Evolutionary conservation across 2,888 invertebrate species (phyloP).

Genomic region (Cerceris rybyensis): DNA sequence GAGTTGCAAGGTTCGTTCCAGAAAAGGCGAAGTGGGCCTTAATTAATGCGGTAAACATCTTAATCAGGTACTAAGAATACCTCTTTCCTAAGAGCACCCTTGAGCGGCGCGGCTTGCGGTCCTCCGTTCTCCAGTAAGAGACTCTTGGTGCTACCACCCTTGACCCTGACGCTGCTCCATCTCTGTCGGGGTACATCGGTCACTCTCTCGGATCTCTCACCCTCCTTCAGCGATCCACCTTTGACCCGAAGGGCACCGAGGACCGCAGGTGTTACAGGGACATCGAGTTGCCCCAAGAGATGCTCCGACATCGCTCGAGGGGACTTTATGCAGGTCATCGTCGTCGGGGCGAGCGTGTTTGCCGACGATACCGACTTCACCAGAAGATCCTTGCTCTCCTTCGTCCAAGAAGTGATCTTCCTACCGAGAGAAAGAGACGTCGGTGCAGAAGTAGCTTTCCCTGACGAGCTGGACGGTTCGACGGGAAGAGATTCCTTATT

Average conservation of each 20-base stretch:
- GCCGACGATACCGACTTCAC: constrained; percentile 77
- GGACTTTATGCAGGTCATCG: constrained; percentile 80
- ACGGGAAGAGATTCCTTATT: constrained; percentile 16
- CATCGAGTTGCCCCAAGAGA: constrained; percentile 77
- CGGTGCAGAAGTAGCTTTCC: constrained; percentile 55
- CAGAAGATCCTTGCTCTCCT: constrained; percentile 70
- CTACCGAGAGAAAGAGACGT: constrained; percentile 63
- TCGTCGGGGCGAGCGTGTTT: constrained; percentile 75
- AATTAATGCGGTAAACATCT: constrained; percentile 55
- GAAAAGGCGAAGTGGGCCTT: constrained; percentile 13
- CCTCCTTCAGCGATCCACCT: constrained; percentile 75
- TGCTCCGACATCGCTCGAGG: constrained; percentile 80
- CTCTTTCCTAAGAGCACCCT: constrained; percentile 77
- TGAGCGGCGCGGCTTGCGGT: constrained; percentile 73
- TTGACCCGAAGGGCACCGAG: constrained; percentile 71
- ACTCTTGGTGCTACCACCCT: constrained; percentile 80
- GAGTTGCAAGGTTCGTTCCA: not conserved
- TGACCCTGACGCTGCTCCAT: constrained; percentile 80
- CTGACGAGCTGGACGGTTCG: constrained; percentile 28
- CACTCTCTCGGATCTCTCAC: constrained; percentile 72
- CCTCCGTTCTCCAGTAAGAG: constrained; percentile 79
- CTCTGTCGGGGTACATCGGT: constrained; percentile 75
- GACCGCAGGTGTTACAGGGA: constrained; percentile 67
- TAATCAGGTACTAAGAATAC: constrained; percentile 68
- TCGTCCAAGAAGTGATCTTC: constrained; percentile 61